phyloP scores from a whole-genome alignment of 92 coral and sea anemone genomes.

The Siderastrea siderea region DNA sequence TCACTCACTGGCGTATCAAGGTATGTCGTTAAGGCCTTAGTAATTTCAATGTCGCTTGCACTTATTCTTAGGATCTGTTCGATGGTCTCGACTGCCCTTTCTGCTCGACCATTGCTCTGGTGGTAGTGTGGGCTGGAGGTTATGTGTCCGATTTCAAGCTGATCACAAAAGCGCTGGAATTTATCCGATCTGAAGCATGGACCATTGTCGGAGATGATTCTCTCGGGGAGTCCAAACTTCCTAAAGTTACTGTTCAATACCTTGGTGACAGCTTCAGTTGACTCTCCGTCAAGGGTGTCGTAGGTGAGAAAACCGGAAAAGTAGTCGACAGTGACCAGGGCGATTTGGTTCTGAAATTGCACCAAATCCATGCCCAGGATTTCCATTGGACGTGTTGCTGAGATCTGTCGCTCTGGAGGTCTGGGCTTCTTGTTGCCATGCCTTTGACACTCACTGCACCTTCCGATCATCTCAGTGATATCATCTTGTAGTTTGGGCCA shows the following conservation, averaged over 20 bases:
- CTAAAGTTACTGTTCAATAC: slow-evolving; percentile 56
- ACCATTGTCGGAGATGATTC: slow-evolving; percentile 75
- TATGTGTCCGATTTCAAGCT: slow-evolving; percentile 67
- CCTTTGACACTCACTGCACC: slow-evolving; percentile 62
- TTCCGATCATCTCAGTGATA: slow-evolving; percentile 56
- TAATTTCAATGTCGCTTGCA: slow-evolving; percentile 51
- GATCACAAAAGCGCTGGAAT: slow-evolving; percentile 59
- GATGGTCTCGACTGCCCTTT: slow-evolving; percentile 54
- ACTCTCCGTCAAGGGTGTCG: slow-evolving; percentile 37
- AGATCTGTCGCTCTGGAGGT: slow-evolving; percentile 79
- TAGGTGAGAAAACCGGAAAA: slow-evolving; percentile 70
- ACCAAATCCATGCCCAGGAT: slow-evolving; percentile 70
- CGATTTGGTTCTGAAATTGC: slow-evolving; percentile 45
- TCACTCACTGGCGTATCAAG: slow-evolving; percentile 69
- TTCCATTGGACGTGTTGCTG: slow-evolving; percentile 81
- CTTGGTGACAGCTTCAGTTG: slow-evolving; percentile 51
- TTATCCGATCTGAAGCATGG: slow-evolving; percentile 73
- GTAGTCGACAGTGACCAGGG: slow-evolving; percentile 70
- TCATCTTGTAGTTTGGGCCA: slow-evolving; percentile 62
- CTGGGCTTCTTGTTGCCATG: slow-evolving; percentile 76
- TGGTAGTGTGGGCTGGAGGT: slow-evolving; percentile 72
- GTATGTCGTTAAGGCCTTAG: slow-evolving; percentile 57
- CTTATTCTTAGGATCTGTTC: slow-evolving; percentile 57
- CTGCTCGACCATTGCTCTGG: slow-evolving; percentile 74
- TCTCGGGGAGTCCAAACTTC: slow-evolving; percentile 71